Conservation (phyloP, 2,113 vertebrate species). For the Saguinus midas region DNA sequence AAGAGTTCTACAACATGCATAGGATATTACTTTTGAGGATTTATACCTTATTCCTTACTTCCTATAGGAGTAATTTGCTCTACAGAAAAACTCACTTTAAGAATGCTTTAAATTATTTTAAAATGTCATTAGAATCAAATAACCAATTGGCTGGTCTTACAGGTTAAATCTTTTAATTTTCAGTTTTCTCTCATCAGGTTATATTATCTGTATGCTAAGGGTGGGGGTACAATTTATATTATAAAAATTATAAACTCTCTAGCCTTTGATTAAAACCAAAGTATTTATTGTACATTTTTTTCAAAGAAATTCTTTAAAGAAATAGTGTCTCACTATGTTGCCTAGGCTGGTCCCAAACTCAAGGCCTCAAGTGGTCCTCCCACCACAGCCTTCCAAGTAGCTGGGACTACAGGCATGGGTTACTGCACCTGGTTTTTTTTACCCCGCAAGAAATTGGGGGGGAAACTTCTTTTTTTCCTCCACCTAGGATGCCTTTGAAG, state of each 20-base stretch:
- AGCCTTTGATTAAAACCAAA: neutral
- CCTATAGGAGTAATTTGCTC: neutral
- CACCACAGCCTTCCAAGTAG: no score
- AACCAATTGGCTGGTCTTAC: neutral
- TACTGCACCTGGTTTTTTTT: no score
- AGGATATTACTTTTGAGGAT: neutral
- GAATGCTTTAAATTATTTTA: slow-evolving; percentile 5
- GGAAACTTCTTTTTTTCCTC: neutral
- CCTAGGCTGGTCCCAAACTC: no score
- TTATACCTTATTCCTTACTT: neutral
- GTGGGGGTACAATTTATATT: neutral
- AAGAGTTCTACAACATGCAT: neutral
- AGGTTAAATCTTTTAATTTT: neutral
- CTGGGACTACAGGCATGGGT: no score
- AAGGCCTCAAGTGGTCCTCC: no score
- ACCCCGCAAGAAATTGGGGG: neutral
- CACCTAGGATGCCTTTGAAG: neutral
- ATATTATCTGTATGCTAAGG: neutral
- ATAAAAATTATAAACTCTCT: neutral
- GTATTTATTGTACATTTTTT: neutral
- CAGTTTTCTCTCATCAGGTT: slow-evolving; percentile 3
- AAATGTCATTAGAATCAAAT: slow-evolving; percentile 5
- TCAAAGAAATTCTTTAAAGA: no score
- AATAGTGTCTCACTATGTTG: no score
- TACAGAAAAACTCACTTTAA: neutral